These are phyloP conservation scores for Esox niger DNA, from an alignment of 2,113 vertebrate genomes.

Conservation along the genomic window DNA sequence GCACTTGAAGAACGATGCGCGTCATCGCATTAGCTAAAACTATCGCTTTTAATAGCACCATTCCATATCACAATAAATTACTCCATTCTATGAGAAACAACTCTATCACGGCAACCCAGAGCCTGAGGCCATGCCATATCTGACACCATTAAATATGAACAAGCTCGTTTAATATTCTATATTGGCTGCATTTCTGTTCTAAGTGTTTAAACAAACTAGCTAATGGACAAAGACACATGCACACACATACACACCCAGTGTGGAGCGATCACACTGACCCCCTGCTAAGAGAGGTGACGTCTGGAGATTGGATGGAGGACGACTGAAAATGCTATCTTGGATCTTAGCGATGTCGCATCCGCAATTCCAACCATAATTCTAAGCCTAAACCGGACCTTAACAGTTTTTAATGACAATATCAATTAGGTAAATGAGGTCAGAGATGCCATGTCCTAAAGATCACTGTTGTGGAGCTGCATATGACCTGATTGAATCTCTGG, in stretches of 20 bases:
- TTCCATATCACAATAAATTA: background rate
- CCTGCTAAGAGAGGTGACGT: constrained; percentile 6
- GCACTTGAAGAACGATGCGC: constrained; percentile 20
- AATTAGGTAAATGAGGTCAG: too few species aligned
- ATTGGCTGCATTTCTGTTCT: constrained; percentile 14
- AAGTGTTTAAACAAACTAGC: constrained; percentile 34
- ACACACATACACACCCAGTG: too few species aligned
- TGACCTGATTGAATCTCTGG: too few species aligned
- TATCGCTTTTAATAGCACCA: background rate
- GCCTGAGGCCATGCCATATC: constrained; percentile 3
- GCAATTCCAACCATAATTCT: too few species aligned
- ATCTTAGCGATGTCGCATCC: too few species aligned
- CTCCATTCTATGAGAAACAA: background rate
- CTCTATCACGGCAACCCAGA: background rate
- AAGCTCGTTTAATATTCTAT: constrained; percentile 13
- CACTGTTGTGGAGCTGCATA: too few species aligned
- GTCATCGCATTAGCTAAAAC: constrained; percentile 6
- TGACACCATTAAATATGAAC: constrained; percentile 13
- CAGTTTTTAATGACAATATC: too few species aligned
- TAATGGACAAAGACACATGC: too few species aligned
- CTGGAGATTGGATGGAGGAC: too few species aligned
- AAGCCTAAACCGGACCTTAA: too few species aligned
- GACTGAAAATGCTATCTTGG: too few species aligned
- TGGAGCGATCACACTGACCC: constrained; percentile 27
- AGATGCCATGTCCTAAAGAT: too few species aligned